phyloP scores from a whole-genome alignment of 2,113 vertebrate species.

The Okapia johnstoni region DNA sequence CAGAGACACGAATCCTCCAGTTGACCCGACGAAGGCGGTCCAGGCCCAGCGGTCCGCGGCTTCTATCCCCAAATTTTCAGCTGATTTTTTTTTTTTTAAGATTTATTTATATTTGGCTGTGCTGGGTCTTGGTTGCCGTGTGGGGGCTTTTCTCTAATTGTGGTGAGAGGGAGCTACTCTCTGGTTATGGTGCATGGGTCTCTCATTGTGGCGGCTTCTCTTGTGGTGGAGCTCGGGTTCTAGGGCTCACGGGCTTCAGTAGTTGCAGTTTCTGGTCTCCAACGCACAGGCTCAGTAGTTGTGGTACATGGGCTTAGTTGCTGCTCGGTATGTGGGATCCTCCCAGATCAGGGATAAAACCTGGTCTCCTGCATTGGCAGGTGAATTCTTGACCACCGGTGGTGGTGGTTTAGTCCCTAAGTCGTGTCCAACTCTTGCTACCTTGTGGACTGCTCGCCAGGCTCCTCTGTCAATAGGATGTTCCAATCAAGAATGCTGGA shows the following conservation, averaged over 20 bases:
- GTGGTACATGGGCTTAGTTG: background rate
- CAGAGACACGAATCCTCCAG: background rate
- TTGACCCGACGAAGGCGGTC: fast-evolving
- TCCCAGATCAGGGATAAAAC: background rate
- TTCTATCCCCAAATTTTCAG: background rate
- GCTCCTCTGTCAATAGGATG: background rate
- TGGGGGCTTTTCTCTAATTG: background rate
- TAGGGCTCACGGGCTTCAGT: background rate
- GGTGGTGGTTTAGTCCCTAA: background rate
- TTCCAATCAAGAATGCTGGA: background rate
- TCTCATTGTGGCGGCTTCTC: background rate
- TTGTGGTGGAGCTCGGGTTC: background rate
- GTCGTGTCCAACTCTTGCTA: background rate
- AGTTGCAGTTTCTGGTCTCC: background rate
- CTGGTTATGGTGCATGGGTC: fast-evolving
- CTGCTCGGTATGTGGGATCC: background rate
- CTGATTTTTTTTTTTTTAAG: background rate
- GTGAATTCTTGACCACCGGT: background rate
- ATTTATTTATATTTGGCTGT: background rate
- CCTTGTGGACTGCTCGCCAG: background rate
- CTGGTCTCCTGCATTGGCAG: background rate
- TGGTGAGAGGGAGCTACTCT: background rate
- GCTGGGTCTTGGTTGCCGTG: background rate
- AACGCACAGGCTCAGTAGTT: background rate
- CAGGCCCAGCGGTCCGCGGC: background rate